Evolutionary conservation across 2,113 vertebrate species (phyloP).

Genomic region (Athene noctua): DNA sequence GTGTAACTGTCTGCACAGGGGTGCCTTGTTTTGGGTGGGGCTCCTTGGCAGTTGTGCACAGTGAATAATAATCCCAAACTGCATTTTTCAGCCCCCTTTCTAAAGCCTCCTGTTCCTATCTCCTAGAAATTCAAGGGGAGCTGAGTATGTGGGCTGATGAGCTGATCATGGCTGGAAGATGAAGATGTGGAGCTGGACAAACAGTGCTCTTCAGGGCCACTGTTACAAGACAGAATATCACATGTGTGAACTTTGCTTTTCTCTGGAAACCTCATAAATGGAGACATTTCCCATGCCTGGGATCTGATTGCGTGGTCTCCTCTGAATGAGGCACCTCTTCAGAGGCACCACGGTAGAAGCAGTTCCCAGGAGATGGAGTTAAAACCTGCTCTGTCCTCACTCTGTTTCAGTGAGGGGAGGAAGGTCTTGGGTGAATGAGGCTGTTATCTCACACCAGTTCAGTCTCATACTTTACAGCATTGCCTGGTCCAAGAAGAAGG

Average conservation of each 20-base stretch:
- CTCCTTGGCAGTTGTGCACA: not conserved
- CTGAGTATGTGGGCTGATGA: not conserved
- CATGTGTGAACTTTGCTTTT: not conserved
- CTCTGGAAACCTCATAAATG: not conserved
- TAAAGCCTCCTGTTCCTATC: not conserved
- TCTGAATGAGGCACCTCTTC: not conserved
- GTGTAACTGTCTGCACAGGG: not conserved
- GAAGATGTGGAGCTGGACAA: not conserved
- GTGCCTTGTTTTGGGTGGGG: not conserved
- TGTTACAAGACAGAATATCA: not conserved
- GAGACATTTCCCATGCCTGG: not conserved
- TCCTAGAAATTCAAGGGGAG: not conserved
- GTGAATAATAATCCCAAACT: not conserved
- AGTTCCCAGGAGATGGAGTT: not conserved
- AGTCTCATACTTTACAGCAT: not conserved
- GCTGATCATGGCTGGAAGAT: not conserved
- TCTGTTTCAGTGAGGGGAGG: fast-evolving
- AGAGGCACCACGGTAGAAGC: not conserved
- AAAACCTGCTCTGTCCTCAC: not conserved
- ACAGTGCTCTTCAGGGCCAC: not conserved
- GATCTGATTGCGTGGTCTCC: not conserved
- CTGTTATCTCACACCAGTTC: not conserved
- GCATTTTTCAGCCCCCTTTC: not conserved
- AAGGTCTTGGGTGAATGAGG: not conserved
- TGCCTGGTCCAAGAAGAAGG: not conserved